These are phyloP conservation scores for Sterna hirundo DNA, from an alignment of 2,113 vertebrate species.

Conservation along the genomic window DNA sequence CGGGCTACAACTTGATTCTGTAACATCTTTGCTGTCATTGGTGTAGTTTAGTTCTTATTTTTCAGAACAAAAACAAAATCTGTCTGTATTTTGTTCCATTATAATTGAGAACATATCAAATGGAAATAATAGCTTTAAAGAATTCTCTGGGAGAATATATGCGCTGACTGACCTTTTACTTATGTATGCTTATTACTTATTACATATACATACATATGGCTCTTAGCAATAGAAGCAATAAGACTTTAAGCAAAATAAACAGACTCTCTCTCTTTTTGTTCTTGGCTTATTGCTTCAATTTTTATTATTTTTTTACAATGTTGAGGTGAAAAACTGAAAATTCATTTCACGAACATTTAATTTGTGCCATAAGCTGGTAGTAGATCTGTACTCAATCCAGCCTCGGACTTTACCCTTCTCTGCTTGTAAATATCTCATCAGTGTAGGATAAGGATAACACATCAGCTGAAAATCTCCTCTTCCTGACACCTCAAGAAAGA, in stretches of 20 bases:
- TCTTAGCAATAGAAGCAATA: neutral
- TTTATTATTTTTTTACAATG: neutral
- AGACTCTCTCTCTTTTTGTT: neutral
- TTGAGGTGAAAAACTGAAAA: neutral
- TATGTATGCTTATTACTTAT: neutral
- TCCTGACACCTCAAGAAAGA: neutral
- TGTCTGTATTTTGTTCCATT: neutral
- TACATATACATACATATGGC: neutral
- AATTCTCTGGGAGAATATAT: neutral
- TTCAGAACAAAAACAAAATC: neutral
- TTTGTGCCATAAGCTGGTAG: neutral
- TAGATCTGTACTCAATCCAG: neutral
- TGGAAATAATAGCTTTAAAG: neutral
- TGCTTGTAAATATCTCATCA: neutral
- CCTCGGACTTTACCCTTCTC: neutral
- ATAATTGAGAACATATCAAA: neutral
- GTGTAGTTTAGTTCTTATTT: neutral
- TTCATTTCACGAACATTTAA: neutral
- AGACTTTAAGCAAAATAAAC: neutral
- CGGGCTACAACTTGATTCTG: neutral
- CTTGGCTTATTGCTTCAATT: neutral
- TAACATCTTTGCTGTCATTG: neutral
- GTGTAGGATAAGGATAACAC: neutral
- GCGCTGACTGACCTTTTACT: neutral
- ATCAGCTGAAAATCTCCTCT: neutral